These are phyloP conservation scores for Anoplolepis gracilipes DNA, from an alignment of 1,140 invertebrate genomes.

Conservation along the genomic window DNA sequence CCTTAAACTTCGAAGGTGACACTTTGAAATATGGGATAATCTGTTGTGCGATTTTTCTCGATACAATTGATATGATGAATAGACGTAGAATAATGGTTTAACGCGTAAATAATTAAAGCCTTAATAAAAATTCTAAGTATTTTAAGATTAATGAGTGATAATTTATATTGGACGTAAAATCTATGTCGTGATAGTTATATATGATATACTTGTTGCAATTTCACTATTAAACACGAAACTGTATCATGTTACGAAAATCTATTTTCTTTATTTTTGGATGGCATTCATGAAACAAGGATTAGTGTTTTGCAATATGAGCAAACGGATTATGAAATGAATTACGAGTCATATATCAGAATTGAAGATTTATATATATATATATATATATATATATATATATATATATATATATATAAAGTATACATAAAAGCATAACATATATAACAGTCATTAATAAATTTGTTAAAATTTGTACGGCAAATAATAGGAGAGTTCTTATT, in stretches of 20 bases:
- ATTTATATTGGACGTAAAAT: not conserved
- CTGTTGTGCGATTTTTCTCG: not conserved
- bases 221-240: too few relatives aligned
- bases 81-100: not conserved
- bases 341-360: not conserved
- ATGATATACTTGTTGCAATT: too few relatives aligned
- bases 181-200: not conserved
- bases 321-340: conserved; percentile 13
- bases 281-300: not conserved
- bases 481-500: too few relatives aligned
- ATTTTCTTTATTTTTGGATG: not conserved
- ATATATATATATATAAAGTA: not conserved
- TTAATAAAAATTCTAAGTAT: not conserved
- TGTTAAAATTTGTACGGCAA: not conserved
- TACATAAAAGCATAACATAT: not conserved
- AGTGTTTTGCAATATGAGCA: not conserved
- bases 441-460: conserved; percentile 3
- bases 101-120: not conserved
- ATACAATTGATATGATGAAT: not conserved
- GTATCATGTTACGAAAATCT: not conserved
- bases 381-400: too few relatives aligned
- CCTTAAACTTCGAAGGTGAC: conserved; percentile 3
- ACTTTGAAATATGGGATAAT: conserved; percentile 16
- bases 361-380: conserved; percentile 1
- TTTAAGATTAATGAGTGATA: not conserved